phyloP scores from a whole-genome alignment of 2,888 invertebrate species.

The Cosmorhoe ocellata region DNA sequence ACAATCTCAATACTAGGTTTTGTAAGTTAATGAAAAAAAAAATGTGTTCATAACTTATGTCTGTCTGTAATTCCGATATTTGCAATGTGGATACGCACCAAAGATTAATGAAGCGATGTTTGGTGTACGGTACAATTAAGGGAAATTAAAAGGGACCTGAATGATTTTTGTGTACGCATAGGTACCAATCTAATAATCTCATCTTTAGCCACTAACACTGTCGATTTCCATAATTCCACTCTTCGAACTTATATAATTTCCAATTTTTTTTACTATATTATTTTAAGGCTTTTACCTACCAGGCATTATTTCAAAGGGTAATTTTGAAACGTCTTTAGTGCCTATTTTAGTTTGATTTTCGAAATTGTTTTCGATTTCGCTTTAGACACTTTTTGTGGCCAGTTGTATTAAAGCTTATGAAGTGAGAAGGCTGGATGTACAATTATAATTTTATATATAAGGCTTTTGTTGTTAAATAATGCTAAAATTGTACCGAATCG shows the following conservation, averaged over 20 bases:
- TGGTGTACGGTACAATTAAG: slow-evolving; percentile 77
- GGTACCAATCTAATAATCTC: slow-evolving; percentile 81
- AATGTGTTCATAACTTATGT: slow-evolving; percentile 77
- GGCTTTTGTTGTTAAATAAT: slow-evolving; percentile 41
- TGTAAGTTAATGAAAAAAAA: slow-evolving; percentile 62
- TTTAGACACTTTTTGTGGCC: slow-evolving; percentile 73
- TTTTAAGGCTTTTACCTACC: slow-evolving; percentile 55
- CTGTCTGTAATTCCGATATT: slow-evolving; percentile 70
- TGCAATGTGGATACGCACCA: slow-evolving; percentile 79
- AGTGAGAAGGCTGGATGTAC: slow-evolving; percentile 66
- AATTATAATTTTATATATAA: slow-evolving; percentile 48
- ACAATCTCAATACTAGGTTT: slow-evolving; percentile 78
- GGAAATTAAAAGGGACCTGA: slow-evolving; percentile 81
- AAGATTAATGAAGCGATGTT: slow-evolving; percentile 77
- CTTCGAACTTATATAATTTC: slow-evolving; percentile 57
- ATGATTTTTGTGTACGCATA: slow-evolving; percentile 74
- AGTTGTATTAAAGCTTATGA: slow-evolving; percentile 75
- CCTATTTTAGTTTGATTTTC: slow-evolving; percentile 42
- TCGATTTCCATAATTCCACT: slow-evolving; percentile 42
- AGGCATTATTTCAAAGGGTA: slow-evolving; percentile 46
- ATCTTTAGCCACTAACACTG: slow-evolving; percentile 69
- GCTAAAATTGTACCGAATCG: slow-evolving; percentile 13
- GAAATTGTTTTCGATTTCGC: slow-evolving; percentile 57
- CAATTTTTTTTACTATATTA: slow-evolving; percentile 71
- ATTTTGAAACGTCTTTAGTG: slow-evolving; percentile 31